Base-by-base conservation (phyloP, 2,888 invertebrate genomes). In the Oligia latruncula region DNA sequence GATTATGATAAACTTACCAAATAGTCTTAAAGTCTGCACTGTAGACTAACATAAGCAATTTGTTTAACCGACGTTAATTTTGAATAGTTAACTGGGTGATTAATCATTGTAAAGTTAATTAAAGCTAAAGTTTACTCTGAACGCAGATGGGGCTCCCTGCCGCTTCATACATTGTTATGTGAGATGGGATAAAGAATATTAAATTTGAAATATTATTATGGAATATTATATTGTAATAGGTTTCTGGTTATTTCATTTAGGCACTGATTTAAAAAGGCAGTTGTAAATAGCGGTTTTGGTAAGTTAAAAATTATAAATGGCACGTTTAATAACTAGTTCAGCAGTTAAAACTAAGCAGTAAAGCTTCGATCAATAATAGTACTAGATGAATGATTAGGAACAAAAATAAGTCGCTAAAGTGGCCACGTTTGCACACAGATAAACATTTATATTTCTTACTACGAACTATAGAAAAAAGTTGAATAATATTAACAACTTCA, bases 71-170 rank as follows among this genome's bases (percentile, higher is more conserved):
- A 85, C 79, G 90, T 88, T 90, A 89, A 90, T 89, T 90, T 88
- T 86, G 89, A 83, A 80, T 90, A 86, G 88, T 89, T 89, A 84
- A 68, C 81, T 46, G 74, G 79, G 91, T 90, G 87, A 92, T 92
- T 92, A 92, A 92, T 92, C 92, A 92, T 90, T 76, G 84, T 76
- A 90, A 90, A 91, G 90, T 92, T 92, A 91, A 92, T 92, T 92
- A 91, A 89, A 89, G 87, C 82, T 67, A 82, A 89, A 90, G 87
- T 91, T 90, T 82, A 81, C 82, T 87, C 80, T 87, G 87, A 85
- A 77, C 82, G 81, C 86, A 87, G 90, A 87, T 89, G 90, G 80
- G 83, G 71, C 77, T 17, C 74, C 79, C 55, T 74, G 46, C 23
- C 17, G 68, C 35, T 77, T 64, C 68, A 74, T 80, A 65, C 43